Conservation (phyloP, 2,113 vertebrate genomes). For the Bostrychus sinensis region DNA sequence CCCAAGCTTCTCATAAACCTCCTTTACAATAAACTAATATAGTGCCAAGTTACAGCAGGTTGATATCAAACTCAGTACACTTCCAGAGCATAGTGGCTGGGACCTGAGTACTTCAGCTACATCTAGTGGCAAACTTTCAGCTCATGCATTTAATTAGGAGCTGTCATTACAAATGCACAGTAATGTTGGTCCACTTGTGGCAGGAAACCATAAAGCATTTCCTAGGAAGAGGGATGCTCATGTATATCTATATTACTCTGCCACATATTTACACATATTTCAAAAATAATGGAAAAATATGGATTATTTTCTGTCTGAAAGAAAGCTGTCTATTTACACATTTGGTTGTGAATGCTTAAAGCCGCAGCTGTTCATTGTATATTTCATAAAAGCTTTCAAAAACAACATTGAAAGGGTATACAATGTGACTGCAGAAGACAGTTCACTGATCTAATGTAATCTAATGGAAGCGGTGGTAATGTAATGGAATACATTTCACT, state of each 20-base stretch:
- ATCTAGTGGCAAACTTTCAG: slow-evolving; percentile 76
- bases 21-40: neutral
- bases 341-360: slow-evolving; percentile 2
- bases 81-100: neutral
- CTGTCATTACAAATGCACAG: slow-evolving; percentile 23
- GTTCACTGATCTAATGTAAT: slow-evolving; percentile 44
- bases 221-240: too few species aligned
- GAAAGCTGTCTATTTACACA: neutral
- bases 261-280: too few species aligned
- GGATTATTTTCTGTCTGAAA: neutral
- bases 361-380: slow-evolving; percentile 22
- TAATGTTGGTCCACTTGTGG: too few species aligned
- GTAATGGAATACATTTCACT: slow-evolving; percentile 63
- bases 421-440: slow-evolving; percentile 26
- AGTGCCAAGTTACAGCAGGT: neutral
- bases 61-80: neutral
- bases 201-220: neutral
- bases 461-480: slow-evolving; percentile 60
- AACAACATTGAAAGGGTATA: slow-evolving; percentile 37
- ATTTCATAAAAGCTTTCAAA: slow-evolving; percentile 33
- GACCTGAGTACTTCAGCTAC: slow-evolving; percentile 80
- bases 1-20: too few species aligned
- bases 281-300: neutral
- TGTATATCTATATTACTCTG: too few species aligned
- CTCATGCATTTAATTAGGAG: slow-evolving; percentile 18